Conservation (phyloP, 2,888 invertebrate genomes). For the Thymelicus lineola region DNA sequence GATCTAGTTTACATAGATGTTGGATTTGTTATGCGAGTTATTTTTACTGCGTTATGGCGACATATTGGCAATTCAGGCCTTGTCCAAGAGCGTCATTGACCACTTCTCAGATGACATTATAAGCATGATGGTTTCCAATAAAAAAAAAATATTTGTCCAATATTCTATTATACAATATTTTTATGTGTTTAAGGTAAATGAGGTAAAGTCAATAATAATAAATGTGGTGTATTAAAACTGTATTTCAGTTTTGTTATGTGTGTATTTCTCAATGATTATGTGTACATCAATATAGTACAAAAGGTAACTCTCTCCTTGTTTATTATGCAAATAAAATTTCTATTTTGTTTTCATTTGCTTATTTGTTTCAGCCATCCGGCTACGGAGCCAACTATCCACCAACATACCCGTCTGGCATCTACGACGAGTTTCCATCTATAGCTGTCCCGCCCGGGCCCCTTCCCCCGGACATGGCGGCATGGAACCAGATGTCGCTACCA, state of each 20-base stretch:
- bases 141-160: too few relatives aligned
- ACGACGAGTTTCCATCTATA: slow-evolving; percentile 71
- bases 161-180: too few relatives aligned
- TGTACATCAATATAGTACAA: background rate
- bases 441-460: slow-evolving; percentile 52
- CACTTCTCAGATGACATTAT: too few relatives aligned
- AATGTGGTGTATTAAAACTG: background rate
- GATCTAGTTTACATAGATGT: too few relatives aligned
- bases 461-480: slow-evolving; percentile 63
- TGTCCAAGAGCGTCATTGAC: too few relatives aligned
- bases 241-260: slow-evolving; percentile 1
- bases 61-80: too few relatives aligned
- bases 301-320: slow-evolving; percentile 4
- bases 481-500: slow-evolving; percentile 78
- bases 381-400: slow-evolving; percentile 61
- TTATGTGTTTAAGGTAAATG: too few relatives aligned
- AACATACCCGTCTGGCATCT: slow-evolving; percentile 63
- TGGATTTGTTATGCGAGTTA: too few relatives aligned
- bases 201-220: background rate
- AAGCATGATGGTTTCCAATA: too few relatives aligned
- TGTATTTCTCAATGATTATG: background rate
- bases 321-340: background rate
- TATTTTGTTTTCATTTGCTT: background rate
- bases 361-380: slow-evolving; percentile 45
- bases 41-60: too few relatives aligned